phyloP scores from a whole-genome alignment of 2,888 invertebrate genomes.

The Schrankia costaestrigalis region DNA sequence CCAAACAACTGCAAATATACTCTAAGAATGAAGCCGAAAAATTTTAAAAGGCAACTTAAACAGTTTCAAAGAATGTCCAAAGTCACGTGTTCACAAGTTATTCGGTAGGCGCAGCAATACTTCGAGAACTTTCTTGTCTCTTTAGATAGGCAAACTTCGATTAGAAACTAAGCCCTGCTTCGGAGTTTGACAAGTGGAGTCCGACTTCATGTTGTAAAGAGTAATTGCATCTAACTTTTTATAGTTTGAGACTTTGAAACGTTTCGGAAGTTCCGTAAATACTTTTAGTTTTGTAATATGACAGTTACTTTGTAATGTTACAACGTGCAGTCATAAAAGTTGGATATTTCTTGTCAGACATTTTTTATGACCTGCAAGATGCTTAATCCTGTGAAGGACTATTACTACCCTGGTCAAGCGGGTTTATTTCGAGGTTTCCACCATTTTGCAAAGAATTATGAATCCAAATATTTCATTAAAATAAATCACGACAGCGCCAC shows the following conservation, averaged over 20 bases:
- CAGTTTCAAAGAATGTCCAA: slow-evolving; percentile 17
- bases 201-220: slow-evolving; percentile 29
- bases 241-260: slow-evolving; percentile 21
- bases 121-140: slow-evolving; percentile 28
- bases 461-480: too few relatives aligned
- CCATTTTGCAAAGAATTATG: too few relatives aligned
- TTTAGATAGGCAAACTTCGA: slow-evolving; percentile 39
- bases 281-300: slow-evolving; percentile 19
- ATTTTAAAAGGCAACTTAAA: slow-evolving; percentile 12
- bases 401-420: too few relatives aligned
- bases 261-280: slow-evolving; percentile 20
- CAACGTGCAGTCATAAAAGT: too few relatives aligned
- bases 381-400: too few relatives aligned
- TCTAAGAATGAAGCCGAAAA: slow-evolving; percentile 14
- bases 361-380: too few relatives aligned
- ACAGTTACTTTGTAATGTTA: too few relatives aligned
- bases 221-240: slow-evolving; percentile 35
- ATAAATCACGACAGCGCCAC: too few relatives aligned
- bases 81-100: slow-evolving; percentile 33
- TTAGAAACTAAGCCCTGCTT: slow-evolving; percentile 35
- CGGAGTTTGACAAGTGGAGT: slow-evolving; percentile 36
- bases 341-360: too few relatives aligned
- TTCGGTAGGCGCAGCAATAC: slow-evolving; percentile 32
- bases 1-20: slow-evolving; percentile 4
- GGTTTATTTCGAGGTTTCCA: too few relatives aligned